A percentile compares a stretch with the other conserved stretches of the same genome.
These are phyloP conservation scores for Stictocephala bisonia DNA, from an alignment of 2,888 invertebrate genomes.

Conservation along the genomic window DNA sequence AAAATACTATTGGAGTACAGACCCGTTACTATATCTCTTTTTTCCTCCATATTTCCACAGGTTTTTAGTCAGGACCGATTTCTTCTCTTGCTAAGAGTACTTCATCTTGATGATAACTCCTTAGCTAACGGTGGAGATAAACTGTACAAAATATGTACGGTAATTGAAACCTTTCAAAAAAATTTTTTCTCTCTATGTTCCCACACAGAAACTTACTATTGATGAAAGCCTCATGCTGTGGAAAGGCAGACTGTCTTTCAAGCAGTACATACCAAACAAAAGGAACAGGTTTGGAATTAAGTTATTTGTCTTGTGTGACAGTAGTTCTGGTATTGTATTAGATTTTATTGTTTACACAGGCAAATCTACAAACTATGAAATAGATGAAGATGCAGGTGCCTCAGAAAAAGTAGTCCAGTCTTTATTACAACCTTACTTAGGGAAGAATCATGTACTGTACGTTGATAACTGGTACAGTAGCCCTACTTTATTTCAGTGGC, in stretches of 20 bases:
- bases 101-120: slow-evolving; percentile 23
- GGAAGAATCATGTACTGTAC: slow-evolving; percentile 34
- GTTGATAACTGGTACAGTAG: slow-evolving; percentile 45
- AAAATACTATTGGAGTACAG: too few species aligned
- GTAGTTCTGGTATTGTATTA: slow-evolving; percentile 21
- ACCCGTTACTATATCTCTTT: too few species aligned
- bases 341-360: slow-evolving; percentile 39
- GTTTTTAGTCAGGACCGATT: slow-evolving; percentile 34
- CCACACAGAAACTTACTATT: slow-evolving; percentile 31
- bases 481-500: slow-evolving; percentile 11
- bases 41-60: too few species aligned
- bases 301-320: slow-evolving; percentile 36
- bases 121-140: slow-evolving; percentile 2
- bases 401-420: slow-evolving; percentile 5
- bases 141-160: slow-evolving; percentile 31
- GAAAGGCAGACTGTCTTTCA: slow-evolving; percentile 43
- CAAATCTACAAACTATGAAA: slow-evolving; percentile 6
- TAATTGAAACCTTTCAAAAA: slow-evolving; percentile 32
- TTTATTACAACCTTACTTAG: slow-evolving; percentile 29
- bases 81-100: slow-evolving; percentile 5
- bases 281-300: slow-evolving; percentile 38
- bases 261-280: slow-evolving; percentile 31
- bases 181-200: slow-evolving; percentile 9
- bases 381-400: neutral
- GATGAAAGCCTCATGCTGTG: slow-evolving; percentile 37